Conservation (phyloP, 1,140 invertebrate genomes). For the Orius insidiosus region DNA sequence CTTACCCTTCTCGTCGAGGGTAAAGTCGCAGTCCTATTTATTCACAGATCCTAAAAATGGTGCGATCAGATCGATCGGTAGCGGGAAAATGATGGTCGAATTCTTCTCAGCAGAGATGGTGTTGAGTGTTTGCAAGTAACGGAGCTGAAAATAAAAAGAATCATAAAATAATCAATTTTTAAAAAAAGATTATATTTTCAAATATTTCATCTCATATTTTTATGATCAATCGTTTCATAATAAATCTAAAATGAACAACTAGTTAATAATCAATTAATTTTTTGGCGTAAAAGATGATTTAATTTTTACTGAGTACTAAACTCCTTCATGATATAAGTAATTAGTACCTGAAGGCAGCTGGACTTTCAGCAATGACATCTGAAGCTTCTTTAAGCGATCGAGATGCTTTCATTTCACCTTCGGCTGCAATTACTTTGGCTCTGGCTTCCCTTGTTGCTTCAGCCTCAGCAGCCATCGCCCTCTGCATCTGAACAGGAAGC, state of each 20-base stretch:
- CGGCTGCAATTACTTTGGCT: slow-evolving; percentile 60
- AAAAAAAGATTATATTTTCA: neutral
- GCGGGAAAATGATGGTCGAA: slow-evolving; percentile 91
- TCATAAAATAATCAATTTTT: too few species aligned
- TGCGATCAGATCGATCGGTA: slow-evolving; percentile 76
- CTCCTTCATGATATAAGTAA: neutral
- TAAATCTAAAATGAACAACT: too few species aligned
- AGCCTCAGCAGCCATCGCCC: slow-evolving; percentile 75
- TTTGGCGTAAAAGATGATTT: too few species aligned
- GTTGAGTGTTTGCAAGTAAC: slow-evolving; percentile 58
- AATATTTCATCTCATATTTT: too few species aligned
- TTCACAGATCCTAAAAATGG: slow-evolving; percentile 38
- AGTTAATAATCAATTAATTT: too few species aligned
- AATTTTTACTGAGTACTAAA: neutral
- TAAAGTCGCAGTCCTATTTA: too few species aligned
- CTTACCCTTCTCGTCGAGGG: too few species aligned
- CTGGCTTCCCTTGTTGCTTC: slow-evolving; percentile 60
- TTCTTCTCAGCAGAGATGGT: slow-evolving; percentile 94
- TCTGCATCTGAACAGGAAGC: slow-evolving; percentile 62
- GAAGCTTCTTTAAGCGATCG: slow-evolving; percentile 75
- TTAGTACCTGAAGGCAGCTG: slow-evolving; percentile 39
- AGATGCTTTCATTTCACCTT: slow-evolving; percentile 78
- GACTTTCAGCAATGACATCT: slow-evolving; percentile 70
- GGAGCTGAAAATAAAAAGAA: slow-evolving; percentile 18
- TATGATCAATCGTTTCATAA: too few species aligned